Percentiles rank a stretch among this genome's conserved stretches.
Conservation (phyloP, 2,113 vertebrate genomes). For the Lontra canadensis region DNA sequence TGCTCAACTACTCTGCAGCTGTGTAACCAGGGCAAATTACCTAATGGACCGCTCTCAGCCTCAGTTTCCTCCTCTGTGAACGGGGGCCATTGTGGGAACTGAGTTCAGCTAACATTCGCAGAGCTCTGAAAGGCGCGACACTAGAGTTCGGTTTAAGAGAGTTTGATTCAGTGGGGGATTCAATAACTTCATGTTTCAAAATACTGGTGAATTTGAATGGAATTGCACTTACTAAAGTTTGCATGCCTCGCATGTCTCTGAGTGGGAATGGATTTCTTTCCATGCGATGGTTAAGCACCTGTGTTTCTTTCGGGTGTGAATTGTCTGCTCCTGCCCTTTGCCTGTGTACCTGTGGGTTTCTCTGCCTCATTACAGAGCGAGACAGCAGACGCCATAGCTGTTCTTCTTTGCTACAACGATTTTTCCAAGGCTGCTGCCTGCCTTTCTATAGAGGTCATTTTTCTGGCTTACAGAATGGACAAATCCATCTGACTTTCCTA, state of each 20-base stretch:
- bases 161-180: not conserved
- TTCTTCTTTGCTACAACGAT: not conserved
- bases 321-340: not conserved
- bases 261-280: not conserved
- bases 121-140: not conserved
- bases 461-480: not conserved
- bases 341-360: not conserved
- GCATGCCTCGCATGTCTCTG: not conserved
- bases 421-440: not conserved
- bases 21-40: not conserved
- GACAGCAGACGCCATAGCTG: not conserved
- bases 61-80: not conserved
- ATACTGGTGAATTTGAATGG: conserved; percentile 63
- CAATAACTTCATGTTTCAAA: conserved; percentile 43
- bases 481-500: not conserved
- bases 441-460: conserved; percentile 1
- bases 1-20: not conserved
- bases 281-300: not conserved
- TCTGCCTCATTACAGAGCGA: not conserved
- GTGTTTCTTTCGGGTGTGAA: not conserved
- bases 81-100: not conserved
- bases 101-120: not conserved
- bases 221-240: conserved; percentile 43
- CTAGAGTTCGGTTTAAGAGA: not conserved
- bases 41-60: not conserved